Evolutionary conservation across 2,888 invertebrate species (phyloP).

Genomic region (Elgonia sp.): DNA sequence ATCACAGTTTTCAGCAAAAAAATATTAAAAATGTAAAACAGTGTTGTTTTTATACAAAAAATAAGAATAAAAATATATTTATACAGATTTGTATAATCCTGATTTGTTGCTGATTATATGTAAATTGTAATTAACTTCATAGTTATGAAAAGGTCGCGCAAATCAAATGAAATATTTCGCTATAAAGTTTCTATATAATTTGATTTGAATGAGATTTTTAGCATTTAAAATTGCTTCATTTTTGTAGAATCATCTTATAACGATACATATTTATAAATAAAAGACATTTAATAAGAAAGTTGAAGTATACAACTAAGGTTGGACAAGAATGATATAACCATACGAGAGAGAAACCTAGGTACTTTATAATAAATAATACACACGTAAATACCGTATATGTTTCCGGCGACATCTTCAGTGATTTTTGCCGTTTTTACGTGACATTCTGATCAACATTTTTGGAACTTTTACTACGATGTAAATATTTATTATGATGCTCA

Average conservation of each 20-base stretch:
- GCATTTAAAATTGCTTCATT: constrained; percentile 32
- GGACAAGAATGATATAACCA: constrained; percentile 86
- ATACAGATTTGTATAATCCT: too few relatives aligned
- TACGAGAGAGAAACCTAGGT: constrained; percentile 84
- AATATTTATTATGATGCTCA: constrained; percentile 50
- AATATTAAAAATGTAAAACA: too few relatives aligned
- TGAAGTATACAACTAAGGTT: constrained; percentile 86
- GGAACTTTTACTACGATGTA: constrained; percentile 37
- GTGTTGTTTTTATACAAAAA: too few relatives aligned
- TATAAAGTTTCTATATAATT: too few relatives aligned
- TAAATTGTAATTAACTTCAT: too few relatives aligned
- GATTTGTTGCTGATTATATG: too few relatives aligned
- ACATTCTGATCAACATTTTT: constrained; percentile 12
- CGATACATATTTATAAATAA: constrained; percentile 87
- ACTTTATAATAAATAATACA: constrained; percentile 86
- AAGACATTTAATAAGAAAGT: constrained; percentile 86
- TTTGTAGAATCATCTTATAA: constrained; percentile 78
- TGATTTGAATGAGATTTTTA: not conserved
- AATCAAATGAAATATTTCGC: too few relatives aligned
- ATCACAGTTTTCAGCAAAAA: not conserved
- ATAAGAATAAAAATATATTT: too few relatives aligned
- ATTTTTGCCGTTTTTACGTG: constrained; percentile 85
- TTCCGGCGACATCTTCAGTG: constrained; percentile 85
- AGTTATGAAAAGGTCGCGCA: too few relatives aligned
- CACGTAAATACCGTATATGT: constrained; percentile 85